Conservation (phyloP, 2,888 invertebrate species). For the Drosophila nr. perissopoda region DNA sequence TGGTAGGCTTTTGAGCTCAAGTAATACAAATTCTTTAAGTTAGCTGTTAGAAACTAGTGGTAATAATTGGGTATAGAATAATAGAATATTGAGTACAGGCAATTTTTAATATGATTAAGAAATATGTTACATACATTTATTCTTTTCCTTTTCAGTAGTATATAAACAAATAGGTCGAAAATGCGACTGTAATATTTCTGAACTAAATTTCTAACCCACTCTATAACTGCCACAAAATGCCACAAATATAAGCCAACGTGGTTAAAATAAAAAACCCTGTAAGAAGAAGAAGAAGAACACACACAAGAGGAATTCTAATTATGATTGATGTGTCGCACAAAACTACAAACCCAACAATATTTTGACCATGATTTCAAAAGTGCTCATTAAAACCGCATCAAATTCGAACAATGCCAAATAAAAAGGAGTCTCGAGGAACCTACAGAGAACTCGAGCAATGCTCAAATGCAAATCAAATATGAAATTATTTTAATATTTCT, state of each 20-base stretch:
- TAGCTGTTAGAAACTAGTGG: neutral
- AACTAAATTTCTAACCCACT: neutral
- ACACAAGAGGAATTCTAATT: slow-evolving; percentile 72
- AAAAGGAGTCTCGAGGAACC: slow-evolving; percentile 17
- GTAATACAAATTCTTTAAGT: neutral
- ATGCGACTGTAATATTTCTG: neutral
- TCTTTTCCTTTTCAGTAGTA: neutral
- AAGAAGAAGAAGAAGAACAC: slow-evolving; percentile 2
- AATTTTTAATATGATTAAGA: rapidly evolving
- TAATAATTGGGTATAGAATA: neutral
- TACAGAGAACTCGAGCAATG: slow-evolving; percentile 18
- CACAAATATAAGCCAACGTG: slow-evolving; percentile 1
- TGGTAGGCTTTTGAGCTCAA: neutral
- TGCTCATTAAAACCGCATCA: slow-evolving; percentile 81
- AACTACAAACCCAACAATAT: slow-evolving; percentile 7
- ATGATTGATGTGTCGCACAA: slow-evolving; percentile 72
- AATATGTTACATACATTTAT: neutral
- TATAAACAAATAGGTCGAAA: no score
- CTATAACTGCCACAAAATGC: slow-evolving; percentile 10
- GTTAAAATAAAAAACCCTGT: neutral
- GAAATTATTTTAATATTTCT: slow-evolving; percentile 79
- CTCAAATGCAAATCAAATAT: slow-evolving; percentile 77
- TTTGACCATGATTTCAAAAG: slow-evolving; percentile 36
- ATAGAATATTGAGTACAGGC: rapidly evolving
- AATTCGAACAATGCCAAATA: slow-evolving; percentile 56